These are phyloP conservation scores for Polydrusus pterygomalis DNA, from an alignment of 2,888 invertebrate genomes.

Conservation along the genomic window DNA sequence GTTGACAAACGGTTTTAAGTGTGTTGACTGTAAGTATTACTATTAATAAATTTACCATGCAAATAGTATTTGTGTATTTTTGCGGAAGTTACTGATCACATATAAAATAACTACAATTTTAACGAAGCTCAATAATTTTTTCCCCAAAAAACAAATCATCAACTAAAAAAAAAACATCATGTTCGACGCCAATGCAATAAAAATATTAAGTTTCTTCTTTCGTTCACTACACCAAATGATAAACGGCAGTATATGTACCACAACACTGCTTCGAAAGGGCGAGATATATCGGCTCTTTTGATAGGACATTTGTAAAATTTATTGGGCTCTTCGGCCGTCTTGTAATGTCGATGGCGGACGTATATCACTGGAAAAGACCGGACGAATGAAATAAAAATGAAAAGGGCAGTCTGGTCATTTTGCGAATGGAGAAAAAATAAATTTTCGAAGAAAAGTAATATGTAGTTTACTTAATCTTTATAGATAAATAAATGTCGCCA, in stretches of 20 bases:
- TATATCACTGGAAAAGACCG: constrained; percentile 66
- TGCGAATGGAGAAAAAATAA: constrained; percentile 1
- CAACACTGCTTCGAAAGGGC: constrained; percentile 59
- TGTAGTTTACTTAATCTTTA: constrained; percentile 1
- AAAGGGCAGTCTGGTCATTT: constrained; percentile 32
- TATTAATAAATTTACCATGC: too few species aligned
- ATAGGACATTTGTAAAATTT: constrained; percentile 70
- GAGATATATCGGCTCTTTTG: constrained; percentile 69
- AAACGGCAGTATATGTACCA: constrained; percentile 47
- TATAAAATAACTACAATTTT: too few species aligned
- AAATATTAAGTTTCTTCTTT: constrained; percentile 25
- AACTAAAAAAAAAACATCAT: background rate
- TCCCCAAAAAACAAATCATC: background rate
- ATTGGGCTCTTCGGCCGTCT: constrained; percentile 67
- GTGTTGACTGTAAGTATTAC: too few species aligned
- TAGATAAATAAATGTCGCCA: too few species aligned
- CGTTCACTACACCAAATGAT: constrained; percentile 33
- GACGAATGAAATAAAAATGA: constrained; percentile 44
- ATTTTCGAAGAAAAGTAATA: background rate
- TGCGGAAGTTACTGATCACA: too few species aligned
- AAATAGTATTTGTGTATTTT: too few species aligned
- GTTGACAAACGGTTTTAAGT: too few species aligned
- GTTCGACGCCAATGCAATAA: constrained; percentile 5
- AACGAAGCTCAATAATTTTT: too few species aligned
- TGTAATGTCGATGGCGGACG: constrained; percentile 68